Evolutionary conservation across 2,888 invertebrate genomes (phyloP), one percentile per base, ranked within the genome.

Genomic region (Hydrotaea diabolus): DNA sequence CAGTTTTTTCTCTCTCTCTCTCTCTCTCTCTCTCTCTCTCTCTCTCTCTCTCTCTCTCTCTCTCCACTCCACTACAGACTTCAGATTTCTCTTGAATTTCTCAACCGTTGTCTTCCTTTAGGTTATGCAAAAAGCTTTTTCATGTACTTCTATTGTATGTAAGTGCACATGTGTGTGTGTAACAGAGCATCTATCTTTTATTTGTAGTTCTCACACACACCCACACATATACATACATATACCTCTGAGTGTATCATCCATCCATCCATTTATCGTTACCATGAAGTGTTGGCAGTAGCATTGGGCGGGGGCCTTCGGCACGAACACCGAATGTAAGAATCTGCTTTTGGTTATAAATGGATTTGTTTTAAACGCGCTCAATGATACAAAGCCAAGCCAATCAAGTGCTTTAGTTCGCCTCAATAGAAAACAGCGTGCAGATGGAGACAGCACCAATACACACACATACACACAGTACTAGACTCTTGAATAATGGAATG

Each of bases 41-140:
- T n/a, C n/a, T n/a, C n/a, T n/a, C n/a, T n/a, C n/a, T n/a, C n/a
- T n/a, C n/a, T n/a, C n/a, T n/a, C n/a, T n/a, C n/a, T n/a, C n/a
- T n/a, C n/a, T 4, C 31, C 3, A 31, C 31, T 31, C 31, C 21
- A 8, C 21, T 55, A 15, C 49, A 13, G 49, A 49, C n/a, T 49
- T 9, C 3, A 2, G 49, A 49, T 4, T 39, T 11, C 26, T 26
- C 59, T 59, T 13, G 23, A 57, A 21, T 21, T 57, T 57, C 36
- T 36, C n/a, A 36, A 7, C 26, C 19, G 39, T 69, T 69, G 21
- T 69, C n/a, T 69, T 69, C 19, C 77, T 73, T 43, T 55, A 31
- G 62, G 46, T 69, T 74, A 77, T 77, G 74, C 69, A 83, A 83
- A 83, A 83, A 83, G 83, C 77, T 74, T 83, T 83, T 83, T 53